Conservation (phyloP, 2,888 invertebrate genomes). For the Drosophila tanythrix region DNA sequence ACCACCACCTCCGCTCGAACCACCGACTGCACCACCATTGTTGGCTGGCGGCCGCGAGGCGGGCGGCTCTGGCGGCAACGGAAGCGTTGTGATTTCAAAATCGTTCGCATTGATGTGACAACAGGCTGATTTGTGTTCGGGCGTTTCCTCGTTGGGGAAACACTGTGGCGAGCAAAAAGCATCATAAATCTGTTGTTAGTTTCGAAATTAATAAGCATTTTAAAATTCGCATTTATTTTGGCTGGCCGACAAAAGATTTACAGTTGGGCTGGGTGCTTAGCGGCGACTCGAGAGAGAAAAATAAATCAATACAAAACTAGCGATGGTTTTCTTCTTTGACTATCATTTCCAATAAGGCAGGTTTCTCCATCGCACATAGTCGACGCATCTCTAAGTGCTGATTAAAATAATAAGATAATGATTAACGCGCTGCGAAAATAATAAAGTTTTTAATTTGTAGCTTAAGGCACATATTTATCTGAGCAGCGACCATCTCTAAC, state of each 20-base stretch:
- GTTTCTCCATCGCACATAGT: neutral
- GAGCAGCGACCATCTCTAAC: constrained; percentile 16
- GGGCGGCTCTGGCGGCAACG: constrained; percentile 84
- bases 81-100: constrained; percentile 84
- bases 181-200: constrained; percentile 57
- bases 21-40: constrained; percentile 36
- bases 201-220: constrained; percentile 69
- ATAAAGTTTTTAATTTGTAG: neutral
- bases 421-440: neutral
- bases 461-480: neutral
- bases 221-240: constrained; percentile 30
- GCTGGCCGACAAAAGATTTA: neutral
- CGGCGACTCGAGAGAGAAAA: neutral
- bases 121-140: constrained; percentile 84
- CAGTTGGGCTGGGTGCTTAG: neutral
- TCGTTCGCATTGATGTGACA: constrained; percentile 83
- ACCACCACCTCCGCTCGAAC: constrained; percentile 26
- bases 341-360: neutral
- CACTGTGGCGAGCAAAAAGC: constrained; percentile 70
- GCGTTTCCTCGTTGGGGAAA: constrained; percentile 82
- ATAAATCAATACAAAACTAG: constrained; percentile 1
- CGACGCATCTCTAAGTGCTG: neutral
- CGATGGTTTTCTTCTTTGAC: neutral
- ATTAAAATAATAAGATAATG: neutral
- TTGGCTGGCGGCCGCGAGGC: constrained; percentile 81